Percentiles rank a stretch among this genome's conserved stretches.
phyloP scores from a whole-genome alignment of 2,888 invertebrate genomes.

The Conchocele bisecta region DNA sequence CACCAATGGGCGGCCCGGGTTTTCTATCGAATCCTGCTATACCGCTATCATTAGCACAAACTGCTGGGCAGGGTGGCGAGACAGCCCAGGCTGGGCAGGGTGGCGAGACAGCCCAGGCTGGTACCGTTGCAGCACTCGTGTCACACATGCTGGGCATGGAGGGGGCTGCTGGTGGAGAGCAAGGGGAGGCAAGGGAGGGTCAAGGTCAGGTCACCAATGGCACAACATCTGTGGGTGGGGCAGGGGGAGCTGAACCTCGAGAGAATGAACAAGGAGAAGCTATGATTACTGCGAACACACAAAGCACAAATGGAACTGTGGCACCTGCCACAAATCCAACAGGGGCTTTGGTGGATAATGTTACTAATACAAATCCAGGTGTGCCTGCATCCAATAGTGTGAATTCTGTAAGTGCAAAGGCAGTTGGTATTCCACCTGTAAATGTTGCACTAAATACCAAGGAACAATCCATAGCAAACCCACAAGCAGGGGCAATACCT shows the following conservation, averaged over 20 bases:
- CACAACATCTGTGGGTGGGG: not conserved
- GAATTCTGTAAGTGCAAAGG: too few relatives aligned
- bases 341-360: too few relatives aligned
- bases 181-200: constrained; percentile 7
- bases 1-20: not conserved
- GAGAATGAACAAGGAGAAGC: too few relatives aligned
- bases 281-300: too few relatives aligned
- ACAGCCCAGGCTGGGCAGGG: constrained; percentile 16
- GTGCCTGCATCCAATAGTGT: too few relatives aligned
- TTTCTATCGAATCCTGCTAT: too few relatives aligned
- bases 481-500: too few relatives aligned
- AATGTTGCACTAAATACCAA: too few relatives aligned
- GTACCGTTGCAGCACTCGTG: constrained; percentile 35
- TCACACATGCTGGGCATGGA: constrained; percentile 8
- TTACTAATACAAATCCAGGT: too few relatives aligned
- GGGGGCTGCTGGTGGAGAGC: constrained; percentile 8
- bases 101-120: constrained; percentile 14
- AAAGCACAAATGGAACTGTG: not conserved
- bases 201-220: constrained; percentile 5
- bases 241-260: not conserved
- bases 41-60: constrained; percentile 11
- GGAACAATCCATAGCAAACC: too few relatives aligned
- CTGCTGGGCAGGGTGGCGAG: not conserved
- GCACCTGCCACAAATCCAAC: too few relatives aligned
- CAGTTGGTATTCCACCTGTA: too few relatives aligned